These are phyloP conservation scores for Lemur catta DNA, from an alignment of 2,797 vertebrate genomes.

Conservation along the genomic window DNA sequence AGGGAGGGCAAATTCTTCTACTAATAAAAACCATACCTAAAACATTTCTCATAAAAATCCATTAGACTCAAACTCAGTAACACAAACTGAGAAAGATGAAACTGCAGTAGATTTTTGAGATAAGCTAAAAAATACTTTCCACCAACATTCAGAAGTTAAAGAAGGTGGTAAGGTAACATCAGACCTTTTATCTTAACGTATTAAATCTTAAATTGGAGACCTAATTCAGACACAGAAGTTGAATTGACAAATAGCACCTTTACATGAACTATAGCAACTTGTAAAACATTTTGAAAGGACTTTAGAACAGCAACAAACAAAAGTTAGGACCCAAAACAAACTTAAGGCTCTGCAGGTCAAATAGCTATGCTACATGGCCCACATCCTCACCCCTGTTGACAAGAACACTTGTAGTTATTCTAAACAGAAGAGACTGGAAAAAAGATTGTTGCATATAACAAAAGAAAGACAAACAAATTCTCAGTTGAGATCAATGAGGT, in stretches of 20 bases:
- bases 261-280: background rate
- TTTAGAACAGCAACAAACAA: background rate
- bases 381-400: background rate
- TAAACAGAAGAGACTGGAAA: background rate
- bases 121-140: background rate
- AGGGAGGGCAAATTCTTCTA: background rate
- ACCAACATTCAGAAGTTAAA: background rate
- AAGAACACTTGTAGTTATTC: background rate
- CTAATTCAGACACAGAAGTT: no score
- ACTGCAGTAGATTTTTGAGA: background rate
- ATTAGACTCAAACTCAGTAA: background rate
- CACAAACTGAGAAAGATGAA: background rate
- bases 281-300: background rate
- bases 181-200: background rate
- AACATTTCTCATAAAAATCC: background rate
- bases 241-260: background rate
- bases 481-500: background rate
- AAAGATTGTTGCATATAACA: background rate
- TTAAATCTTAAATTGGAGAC: background rate
- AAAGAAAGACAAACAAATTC: background rate
- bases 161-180: no score
- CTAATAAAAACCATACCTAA: background rate
- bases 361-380: background rate
- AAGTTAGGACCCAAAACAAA: background rate
- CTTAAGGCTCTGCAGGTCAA: background rate